Evolutionary conservation across 2,113 vertebrate species (phyloP).

Genomic region (Setophaga petechia): DNA sequence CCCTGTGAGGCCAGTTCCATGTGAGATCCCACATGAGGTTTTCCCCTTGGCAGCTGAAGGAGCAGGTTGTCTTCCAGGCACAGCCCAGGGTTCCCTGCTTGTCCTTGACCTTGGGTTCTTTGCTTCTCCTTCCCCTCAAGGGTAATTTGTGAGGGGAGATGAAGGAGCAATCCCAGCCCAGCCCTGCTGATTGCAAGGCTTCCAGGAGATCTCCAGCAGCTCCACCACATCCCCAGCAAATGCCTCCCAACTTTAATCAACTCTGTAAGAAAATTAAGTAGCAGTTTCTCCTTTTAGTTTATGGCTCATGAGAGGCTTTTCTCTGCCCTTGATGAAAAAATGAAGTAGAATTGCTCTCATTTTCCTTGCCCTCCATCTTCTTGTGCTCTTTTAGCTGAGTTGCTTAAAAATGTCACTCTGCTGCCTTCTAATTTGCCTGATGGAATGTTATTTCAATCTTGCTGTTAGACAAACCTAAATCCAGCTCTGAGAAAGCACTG

Average conservation of each 20-base stretch:
- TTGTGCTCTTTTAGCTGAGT: not conserved
- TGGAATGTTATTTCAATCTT: not conserved
- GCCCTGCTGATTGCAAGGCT: not conserved
- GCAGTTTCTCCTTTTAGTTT: not conserved
- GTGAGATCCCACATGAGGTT: not conserved
- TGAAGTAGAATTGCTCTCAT: not conserved
- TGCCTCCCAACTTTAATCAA: not conserved
- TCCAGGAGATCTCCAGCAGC: not conserved
- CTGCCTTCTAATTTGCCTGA: not conserved
- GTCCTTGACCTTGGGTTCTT: not conserved
- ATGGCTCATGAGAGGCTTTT: not conserved
- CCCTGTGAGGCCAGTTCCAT: not conserved
- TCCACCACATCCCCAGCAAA: not conserved
- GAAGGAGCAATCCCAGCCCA: not conserved
- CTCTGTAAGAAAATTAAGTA: conserved; percentile 8
- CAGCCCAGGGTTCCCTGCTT: not conserved
- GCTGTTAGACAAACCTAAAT: not conserved
- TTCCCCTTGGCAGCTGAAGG: not conserved
- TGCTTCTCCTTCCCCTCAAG: not conserved
- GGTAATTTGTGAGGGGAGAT: not conserved
- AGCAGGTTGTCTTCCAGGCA: not conserved
- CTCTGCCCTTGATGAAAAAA: not conserved
- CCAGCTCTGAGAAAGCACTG: not conserved
- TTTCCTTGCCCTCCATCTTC: not conserved
- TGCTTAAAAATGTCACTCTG: not conserved